These are phyloP conservation scores for Ophiodon elongatus DNA, from an alignment of 2,113 vertebrate species.

Conservation along the genomic window DNA sequence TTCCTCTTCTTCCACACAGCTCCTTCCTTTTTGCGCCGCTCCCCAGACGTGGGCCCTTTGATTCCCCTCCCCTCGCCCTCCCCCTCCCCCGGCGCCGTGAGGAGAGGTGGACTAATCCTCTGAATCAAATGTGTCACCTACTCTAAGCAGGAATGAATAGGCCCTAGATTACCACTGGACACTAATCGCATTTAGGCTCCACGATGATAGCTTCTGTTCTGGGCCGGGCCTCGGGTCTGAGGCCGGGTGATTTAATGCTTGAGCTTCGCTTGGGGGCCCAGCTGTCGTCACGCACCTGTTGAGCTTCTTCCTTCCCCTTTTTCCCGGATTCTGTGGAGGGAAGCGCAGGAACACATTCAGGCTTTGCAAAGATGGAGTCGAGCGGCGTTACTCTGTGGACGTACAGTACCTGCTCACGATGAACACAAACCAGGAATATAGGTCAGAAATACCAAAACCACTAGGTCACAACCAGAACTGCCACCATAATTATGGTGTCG, in stretches of 20 bases:
- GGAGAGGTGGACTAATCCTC: conserved; percentile 74
- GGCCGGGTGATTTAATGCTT: conserved; percentile 47
- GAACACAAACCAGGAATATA: background rate
- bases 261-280: conserved; percentile 32
- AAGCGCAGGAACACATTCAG: background rate
- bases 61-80: conserved; percentile 22
- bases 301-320: conserved; percentile 42
- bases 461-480: too few species aligned
- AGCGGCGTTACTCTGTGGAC: background rate
- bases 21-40: conserved; percentile 29
- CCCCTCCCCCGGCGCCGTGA: background rate
- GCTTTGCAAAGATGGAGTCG: background rate
- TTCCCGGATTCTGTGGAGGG: background rate
- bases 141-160: conserved; percentile 69
- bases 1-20: conserved; percentile 31
- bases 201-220: conserved; percentile 68
- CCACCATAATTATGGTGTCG: background rate
- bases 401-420: background rate
- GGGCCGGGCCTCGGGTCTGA: conserved; percentile 25
- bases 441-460: background rate
- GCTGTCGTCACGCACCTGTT: conserved; percentile 68
- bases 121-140: conserved; percentile 75
- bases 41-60: conserved; percentile 52
- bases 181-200: conserved; percentile 74
- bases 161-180: conserved; percentile 67